Evolutionary conservation across 2,888 invertebrate species (phyloP), one percentile per base, ranked within the genome.

Genomic region (Chymomyza caudatula): DNA sequence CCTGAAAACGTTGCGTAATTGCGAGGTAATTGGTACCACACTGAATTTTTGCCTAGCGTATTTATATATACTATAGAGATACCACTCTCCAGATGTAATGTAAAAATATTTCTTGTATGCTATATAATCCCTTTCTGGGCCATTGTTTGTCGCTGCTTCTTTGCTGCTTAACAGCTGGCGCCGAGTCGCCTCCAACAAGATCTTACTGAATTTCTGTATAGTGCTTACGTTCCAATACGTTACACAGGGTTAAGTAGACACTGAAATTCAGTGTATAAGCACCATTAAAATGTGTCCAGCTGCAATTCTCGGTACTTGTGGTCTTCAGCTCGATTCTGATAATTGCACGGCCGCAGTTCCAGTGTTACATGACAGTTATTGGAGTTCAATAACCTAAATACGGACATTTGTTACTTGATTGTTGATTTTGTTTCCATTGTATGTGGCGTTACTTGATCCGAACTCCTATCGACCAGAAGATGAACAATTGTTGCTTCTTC

Each of bases 251-350:
- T 84, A 88, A 22, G 82, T 90, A 2, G 88, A 88, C 52, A 86
- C 88, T 71, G 77, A 47, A 55, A 86, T 29, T 82, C 89, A 17
- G 76, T 87, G 0, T 1, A 15, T 67, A 65, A 49, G 68, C 4
- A 11, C 13, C 20, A 8, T 76, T 90, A n/a, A 89, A 94, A n/a
- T 94, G 94, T 3, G 92, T 93, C 5, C 75, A 92, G 3, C 87
- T 94, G 44, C 94, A 94, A 79, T 94, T 94, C 86, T 93, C 94
- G 19, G 92, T 94, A 37, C 88, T 94, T 52, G 92, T 93, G 2
- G 92, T 94, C 69, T 95, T 95, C 79, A 92, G 92, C 79, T 95
- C 94, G 95, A 94, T 94, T 94, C 88, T 94, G 20, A 93, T 94
- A 62, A 93, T 94, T 62, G 94, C 94, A 1, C 89, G 93, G 55